A percentile compares a stretch with the other conserved stretches of the same genome.
Evolutionary conservation across 1,140 invertebrate species (phyloP).

Genomic region (Eumeta japonica): DNA sequence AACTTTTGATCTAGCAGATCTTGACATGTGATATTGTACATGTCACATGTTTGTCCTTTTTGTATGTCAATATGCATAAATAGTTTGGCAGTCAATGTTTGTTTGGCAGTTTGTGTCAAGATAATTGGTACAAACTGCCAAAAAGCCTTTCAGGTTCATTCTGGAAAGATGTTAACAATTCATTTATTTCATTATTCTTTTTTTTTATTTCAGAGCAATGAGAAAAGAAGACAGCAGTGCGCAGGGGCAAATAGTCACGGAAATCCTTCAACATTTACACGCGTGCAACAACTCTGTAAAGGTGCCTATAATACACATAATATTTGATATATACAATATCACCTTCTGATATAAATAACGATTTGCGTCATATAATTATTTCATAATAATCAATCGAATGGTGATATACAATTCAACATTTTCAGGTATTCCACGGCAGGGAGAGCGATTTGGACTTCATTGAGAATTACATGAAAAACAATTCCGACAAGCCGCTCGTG

Average conservation of each 20-base stretch:
- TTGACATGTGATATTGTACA: too few relatives aligned
- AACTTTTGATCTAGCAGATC: too few relatives aligned
- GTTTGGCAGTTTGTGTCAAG: too few relatives aligned
- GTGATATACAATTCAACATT: not conserved
- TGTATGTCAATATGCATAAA: too few relatives aligned
- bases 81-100: too few relatives aligned
- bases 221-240: slow-evolving; percentile 91
- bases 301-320: slow-evolving; percentile 52
- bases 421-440: slow-evolving; percentile 87
- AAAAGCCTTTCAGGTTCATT: too few relatives aligned
- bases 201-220: slow-evolving; percentile 69
- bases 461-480: slow-evolving; percentile 82
- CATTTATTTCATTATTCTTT: not conserved
- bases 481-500: slow-evolving; percentile 85
- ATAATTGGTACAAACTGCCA: too few relatives aligned
- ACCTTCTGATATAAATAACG: too few relatives aligned
- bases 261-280: slow-evolving; percentile 95
- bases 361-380: too few relatives aligned
- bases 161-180: not conserved
- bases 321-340: not conserved
- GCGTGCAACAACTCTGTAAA: slow-evolving; percentile 95
- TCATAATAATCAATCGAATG: too few relatives aligned
- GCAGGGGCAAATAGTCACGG: slow-evolving; percentile 91
- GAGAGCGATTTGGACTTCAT: slow-evolving; percentile 84
- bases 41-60: too few relatives aligned